phyloP scores from a whole-genome alignment of 1,140 invertebrate species.

The Aculops lycopersici region DNA sequence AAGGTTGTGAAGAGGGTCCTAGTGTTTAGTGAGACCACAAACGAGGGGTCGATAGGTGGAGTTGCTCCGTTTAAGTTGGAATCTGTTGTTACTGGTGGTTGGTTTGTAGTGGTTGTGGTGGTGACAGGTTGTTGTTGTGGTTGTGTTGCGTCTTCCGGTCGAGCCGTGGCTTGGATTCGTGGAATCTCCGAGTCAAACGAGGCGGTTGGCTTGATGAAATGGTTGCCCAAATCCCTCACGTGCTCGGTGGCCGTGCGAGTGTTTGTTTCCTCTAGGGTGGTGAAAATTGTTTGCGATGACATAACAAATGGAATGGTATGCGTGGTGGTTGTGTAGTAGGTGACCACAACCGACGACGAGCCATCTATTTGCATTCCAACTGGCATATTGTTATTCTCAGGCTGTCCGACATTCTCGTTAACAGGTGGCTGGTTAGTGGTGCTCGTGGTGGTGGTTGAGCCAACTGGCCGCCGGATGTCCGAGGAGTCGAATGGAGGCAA shows the following conservation, averaged over 20 bases:
- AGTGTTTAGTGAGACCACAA: conserved; percentile 5
- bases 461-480: not conserved
- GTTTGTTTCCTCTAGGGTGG: conserved; percentile 12
- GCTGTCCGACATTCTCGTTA: not conserved
- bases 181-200: no score
- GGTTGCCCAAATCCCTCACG: not conserved
- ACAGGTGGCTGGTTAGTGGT: not conserved
- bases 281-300: conserved; percentile 8
- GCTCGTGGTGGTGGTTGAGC: not conserved
- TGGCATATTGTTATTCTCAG: not conserved
- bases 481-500: not conserved
- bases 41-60: conserved; percentile 9
- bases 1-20: conserved; percentile 13
- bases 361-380: not conserved
- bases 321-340: conserved; percentile 12
- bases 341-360: conserved; percentile 6
- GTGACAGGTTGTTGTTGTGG: no score
- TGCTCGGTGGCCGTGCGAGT: conserved; percentile 9
- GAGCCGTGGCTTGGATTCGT: no score
- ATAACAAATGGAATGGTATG: conserved; percentile 11
- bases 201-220: no score
- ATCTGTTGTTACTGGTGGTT: conserved; percentile 6
- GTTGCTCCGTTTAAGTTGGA: conserved; percentile 11
- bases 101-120: no score
- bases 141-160: no score